phyloP scores from a whole-genome alignment of 92 coral and sea anemone species.

The Porites evermanni region DNA sequence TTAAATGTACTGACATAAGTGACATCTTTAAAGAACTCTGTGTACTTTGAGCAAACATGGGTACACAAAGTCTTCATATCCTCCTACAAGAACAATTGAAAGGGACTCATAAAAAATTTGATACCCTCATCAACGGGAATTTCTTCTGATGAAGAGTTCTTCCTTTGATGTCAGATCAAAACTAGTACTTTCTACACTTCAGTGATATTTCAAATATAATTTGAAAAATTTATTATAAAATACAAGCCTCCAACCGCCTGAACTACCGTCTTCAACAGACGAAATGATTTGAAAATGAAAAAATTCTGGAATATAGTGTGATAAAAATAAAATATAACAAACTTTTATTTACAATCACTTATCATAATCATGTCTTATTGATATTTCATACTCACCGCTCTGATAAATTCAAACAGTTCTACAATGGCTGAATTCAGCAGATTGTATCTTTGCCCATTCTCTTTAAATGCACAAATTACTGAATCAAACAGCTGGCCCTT shows the following conservation, averaged over 20 bases:
- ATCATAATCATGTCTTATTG: too few relatives aligned
- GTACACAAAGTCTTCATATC: conserved; percentile 90
- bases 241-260: too few relatives aligned
- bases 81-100: conserved; percentile 65
- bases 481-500: conserved; percentile 96
- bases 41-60: conserved; percentile 88
- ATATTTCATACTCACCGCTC: conserved; percentile 74
- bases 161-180: too few relatives aligned
- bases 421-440: conserved; percentile 96
- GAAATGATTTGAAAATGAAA: too few relatives aligned
- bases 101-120: not conserved
- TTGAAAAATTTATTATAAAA: too few relatives aligned
- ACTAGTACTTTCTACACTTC: too few relatives aligned
- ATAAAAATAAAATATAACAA: too few relatives aligned
- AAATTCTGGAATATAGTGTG: not conserved
- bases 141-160: too few relatives aligned
- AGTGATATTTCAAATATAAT: too few relatives aligned
- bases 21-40: conserved; percentile 84
- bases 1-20: conserved; percentile 94
- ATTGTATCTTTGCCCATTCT: conserved; percentile 94
- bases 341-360: too few relatives aligned
- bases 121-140: not conserved
- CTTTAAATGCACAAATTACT: conserved; percentile 84
- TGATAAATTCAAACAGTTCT: conserved; percentile 96
- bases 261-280: too few relatives aligned